Base-by-base conservation (phyloP, 2,888 invertebrate genomes). In the Acrocera orbiculus region DNA sequence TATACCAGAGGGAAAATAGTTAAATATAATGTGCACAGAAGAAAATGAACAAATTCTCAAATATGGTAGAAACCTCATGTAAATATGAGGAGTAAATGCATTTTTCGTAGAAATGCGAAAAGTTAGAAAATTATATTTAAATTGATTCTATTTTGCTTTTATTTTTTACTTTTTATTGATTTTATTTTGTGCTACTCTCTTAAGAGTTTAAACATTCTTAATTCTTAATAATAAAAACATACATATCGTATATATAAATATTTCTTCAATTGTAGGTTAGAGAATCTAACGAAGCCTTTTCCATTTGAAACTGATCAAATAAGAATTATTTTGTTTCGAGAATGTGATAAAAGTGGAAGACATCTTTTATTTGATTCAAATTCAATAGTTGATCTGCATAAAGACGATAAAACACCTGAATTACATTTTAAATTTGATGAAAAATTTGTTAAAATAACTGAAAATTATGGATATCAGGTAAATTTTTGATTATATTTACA, bases 311-410 rank as follows among this genome's bases (percentile, higher is more conserved):
- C 67, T 44, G 70, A 75, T 54, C 77, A 80, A 65, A 74, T 89
- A 39, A 69, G 87, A 46, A 67, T 89, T 48, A 66, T 89, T 50
- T 65, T 89, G 43, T 86, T 80, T 61, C 73, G 76, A 52, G 89
- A 89, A 64, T 82, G 83, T 56, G 86, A 87, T 53, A 73, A 76
- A 59, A 67, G 76, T 40, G 85, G 83, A 16, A 66, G 83, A 39
- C 76, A 76, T 47, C 63, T 89, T 23, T 64, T 89, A 34, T 89
- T 85, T 54, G 89, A 89, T 58, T 87, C 87, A 1, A 66, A 72
- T 42, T 68, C 76, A 11, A 63, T 73, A 47, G 66, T 72, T 32
- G 60, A 64, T 39, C 48, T 67, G 16, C 28, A 9, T 54, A 51
- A 42, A 43, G 47, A 45, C 51, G 56, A 49, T 48, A 50, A 46